phyloP scores from a whole-genome alignment of 2,797 vertebrate genomes.

The Steatocranus sp. region DNA sequence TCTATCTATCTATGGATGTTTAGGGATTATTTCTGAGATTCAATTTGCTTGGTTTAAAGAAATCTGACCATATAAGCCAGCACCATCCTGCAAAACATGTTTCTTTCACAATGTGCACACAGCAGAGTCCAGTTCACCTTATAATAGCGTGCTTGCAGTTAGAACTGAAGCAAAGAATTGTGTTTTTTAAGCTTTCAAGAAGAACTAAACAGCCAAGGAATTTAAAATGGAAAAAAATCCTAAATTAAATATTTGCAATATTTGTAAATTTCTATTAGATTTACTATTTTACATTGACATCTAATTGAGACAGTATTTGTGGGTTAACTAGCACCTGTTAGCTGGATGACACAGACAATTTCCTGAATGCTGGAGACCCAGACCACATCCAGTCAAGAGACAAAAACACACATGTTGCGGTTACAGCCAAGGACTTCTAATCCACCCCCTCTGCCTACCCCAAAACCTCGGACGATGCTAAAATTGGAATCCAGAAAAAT shows the following conservation, averaged over 20 bases:
- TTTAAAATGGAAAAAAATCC: accelerated
- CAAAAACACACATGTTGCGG: constrained; percentile 45
- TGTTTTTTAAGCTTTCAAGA: neutral
- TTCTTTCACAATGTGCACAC: neutral
- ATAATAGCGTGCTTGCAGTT: neutral
- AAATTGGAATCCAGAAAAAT: constrained; percentile 69
- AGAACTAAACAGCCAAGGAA: neutral
- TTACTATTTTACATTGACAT: neutral
- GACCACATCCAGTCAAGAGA: constrained; percentile 38
- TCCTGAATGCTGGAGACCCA: constrained; percentile 18
- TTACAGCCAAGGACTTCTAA: constrained; percentile 24
- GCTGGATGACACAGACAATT: constrained; percentile 4
- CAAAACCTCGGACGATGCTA: constrained; percentile 46
- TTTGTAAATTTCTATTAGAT: neutral
- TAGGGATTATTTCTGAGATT: neutral
- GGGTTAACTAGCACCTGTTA: constrained; percentile 35
- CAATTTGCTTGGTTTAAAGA: neutral
- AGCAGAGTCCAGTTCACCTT: neutral
- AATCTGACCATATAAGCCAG: neutral
- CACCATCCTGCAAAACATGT: neutral
- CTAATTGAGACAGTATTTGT: neutral
- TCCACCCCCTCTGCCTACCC: constrained; percentile 32
- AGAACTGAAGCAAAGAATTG: neutral
- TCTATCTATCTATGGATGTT: neutral
- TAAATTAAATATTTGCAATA: neutral